Evolutionary conservation across 1,140 invertebrate genomes (phyloP).

Genomic region (Aphelenchoides besseyi): DNA sequence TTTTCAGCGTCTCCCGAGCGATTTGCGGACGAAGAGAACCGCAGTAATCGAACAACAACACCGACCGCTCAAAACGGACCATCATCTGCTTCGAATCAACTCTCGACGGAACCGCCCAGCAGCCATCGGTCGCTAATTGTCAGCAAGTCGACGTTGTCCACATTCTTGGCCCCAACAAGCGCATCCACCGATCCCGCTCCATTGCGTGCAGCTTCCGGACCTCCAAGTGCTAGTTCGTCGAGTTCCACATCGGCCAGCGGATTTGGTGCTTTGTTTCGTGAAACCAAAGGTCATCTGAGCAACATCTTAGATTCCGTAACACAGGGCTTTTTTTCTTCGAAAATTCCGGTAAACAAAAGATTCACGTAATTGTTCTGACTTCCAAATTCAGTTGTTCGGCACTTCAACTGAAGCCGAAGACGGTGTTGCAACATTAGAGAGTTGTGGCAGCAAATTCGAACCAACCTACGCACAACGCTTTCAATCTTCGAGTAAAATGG

Average conservation of each 20-base stretch:
- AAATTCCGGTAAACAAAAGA: conserved; percentile 15
- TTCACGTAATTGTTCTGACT: too few relatives aligned
- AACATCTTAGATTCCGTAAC: conserved; percentile 39
- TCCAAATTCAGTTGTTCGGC: conserved; percentile 8
- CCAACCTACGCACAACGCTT: conserved; percentile 7
- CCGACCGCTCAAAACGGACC: not conserved
- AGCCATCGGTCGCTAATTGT: not conserved
- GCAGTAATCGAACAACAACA: not conserved
- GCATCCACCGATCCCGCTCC: not conserved
- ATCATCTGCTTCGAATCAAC: not conserved
- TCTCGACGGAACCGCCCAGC: not conserved
- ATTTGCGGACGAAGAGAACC: not conserved
- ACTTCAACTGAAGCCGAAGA: conserved; percentile 9
- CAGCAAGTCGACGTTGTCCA: conserved; percentile 4
- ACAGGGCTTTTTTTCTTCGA: conserved; percentile 24
- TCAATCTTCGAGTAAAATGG: conserved; percentile 14
- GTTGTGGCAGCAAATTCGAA: conserved; percentile 25
- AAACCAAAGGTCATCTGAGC: conserved; percentile 39
- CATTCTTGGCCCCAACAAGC: not conserved
- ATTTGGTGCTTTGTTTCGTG: conserved; percentile 41
- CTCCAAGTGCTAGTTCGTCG: conserved; percentile 7
- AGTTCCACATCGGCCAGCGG: conserved; percentile 17
- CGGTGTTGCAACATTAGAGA: conserved; percentile 31
- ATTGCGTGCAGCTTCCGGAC: not conserved
- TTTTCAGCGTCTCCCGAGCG: not conserved